Evolutionary conservation across 2,797 vertebrate species (phyloP).

Genomic region (Phoebastria nigripes): DNA sequence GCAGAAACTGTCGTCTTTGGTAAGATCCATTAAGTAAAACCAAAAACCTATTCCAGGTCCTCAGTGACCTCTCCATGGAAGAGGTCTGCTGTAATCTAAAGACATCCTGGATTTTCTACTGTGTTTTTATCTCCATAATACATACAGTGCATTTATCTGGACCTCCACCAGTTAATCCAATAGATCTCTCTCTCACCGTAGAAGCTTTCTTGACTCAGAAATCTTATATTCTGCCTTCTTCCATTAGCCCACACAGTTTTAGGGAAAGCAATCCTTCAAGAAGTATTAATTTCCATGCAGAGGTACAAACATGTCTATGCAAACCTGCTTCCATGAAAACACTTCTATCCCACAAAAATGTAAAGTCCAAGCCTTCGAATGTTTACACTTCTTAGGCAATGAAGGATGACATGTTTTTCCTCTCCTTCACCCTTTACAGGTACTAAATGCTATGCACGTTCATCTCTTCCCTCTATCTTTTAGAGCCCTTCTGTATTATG

Average conservation of each 20-base stretch:
- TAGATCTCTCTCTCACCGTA: background rate
- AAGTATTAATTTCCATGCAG: background rate
- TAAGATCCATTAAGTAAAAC: background rate
- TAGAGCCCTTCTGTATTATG: background rate
- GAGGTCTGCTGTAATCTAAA: background rate
- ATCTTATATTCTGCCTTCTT: background rate
- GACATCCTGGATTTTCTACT: background rate
- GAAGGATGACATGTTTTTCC: background rate
- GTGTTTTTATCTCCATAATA: background rate
- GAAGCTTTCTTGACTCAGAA: background rate
- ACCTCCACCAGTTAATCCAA: background rate
- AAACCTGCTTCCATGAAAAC: background rate
- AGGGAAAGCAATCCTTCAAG: background rate
- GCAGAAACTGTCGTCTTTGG: background rate
- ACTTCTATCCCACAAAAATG: background rate
- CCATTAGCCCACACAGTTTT: background rate
- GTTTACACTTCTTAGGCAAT: background rate
- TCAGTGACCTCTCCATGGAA: background rate
- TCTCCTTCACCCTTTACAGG: background rate
- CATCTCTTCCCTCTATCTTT: background rate
- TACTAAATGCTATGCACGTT: background rate
- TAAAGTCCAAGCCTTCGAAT: background rate
- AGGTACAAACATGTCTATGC: background rate
- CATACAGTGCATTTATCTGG: background rate
- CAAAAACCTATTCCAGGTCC: background rate